Conservation (phyloP, 1,140 invertebrate species). For the Ladona fulva region DNA sequence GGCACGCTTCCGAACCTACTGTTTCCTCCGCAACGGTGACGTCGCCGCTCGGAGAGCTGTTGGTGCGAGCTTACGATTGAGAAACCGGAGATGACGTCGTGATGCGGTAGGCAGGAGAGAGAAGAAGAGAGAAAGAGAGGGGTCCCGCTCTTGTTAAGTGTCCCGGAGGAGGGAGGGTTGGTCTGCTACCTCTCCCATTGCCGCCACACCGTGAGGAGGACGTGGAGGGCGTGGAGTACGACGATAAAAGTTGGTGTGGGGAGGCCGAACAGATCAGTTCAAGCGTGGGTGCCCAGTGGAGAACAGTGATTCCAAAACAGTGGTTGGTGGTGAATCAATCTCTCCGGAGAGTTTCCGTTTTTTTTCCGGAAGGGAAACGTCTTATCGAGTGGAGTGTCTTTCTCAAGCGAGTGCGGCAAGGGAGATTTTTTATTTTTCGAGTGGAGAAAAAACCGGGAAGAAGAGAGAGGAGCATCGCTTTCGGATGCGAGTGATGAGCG, state of each 20-base stretch:
- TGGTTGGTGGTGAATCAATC: no score
- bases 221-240: background rate
- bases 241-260: constrained; percentile 1
- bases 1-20: no score
- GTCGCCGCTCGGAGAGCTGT: no score
- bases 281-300: background rate
- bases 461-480: background rate
- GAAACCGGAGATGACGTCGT: no score
- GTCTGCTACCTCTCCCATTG: background rate
- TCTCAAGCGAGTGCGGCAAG: background rate
- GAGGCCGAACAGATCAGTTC: background rate
- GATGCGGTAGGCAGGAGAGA: no score
- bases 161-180: background rate
- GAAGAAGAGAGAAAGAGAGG: no score
- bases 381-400: background rate
- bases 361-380: no score
- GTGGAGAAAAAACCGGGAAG: background rate
- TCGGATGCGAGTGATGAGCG: background rate
- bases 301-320: background rate
- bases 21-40: no score
- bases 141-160: no score
- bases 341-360: no score
- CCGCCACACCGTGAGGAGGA: background rate
- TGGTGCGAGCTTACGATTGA: no score
- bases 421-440: background rate